A percentile compares a stretch with the other conserved stretches of the same genome.
These are phyloP conservation scores for Chaetoderma sp. DNA, from an alignment of 2,888 invertebrate species.

Conservation along the genomic window DNA sequence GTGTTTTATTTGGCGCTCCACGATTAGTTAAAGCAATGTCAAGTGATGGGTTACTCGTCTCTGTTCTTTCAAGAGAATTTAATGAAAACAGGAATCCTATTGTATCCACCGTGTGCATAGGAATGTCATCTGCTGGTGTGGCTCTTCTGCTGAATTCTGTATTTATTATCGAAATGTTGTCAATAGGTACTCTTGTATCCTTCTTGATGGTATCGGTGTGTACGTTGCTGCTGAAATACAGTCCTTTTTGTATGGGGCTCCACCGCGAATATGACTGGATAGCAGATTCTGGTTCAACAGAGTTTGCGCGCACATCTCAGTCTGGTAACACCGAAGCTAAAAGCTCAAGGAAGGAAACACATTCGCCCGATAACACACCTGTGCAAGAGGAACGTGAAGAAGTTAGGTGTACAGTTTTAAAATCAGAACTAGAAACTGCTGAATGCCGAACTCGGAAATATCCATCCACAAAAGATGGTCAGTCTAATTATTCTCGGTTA, in stretches of 20 bases:
- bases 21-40: conserved; percentile 57
- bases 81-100: conserved; percentile 35
- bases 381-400: no score
- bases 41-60: conserved; percentile 51
- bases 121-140: conserved; percentile 42
- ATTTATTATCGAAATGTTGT: conserved; percentile 54
- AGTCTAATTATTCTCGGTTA: no score
- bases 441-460: no score
- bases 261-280: no score
- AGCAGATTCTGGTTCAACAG: no score
- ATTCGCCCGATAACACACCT: no score
- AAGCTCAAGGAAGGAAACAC: no score
- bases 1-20: conserved; percentile 77
- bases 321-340: no score
- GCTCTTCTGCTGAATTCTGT: conserved; percentile 47
- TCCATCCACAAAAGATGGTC: no score
- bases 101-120: conserved; percentile 42
- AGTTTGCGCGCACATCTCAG: no score
- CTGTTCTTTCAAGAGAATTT: conserved; percentile 19
- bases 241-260: conserved; percentile 47
- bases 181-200: conserved; percentile 56
- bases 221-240: conserved; percentile 55
- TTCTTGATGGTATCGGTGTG: conserved; percentile 53
- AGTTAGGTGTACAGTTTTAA: no score
- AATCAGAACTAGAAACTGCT: no score